These are phyloP conservation scores for western clawed frog (Xenopus tropicalis) DNA, from an alignment of 2,113 vertebrate genomes.

Conservation along the genomic window UCB_Xtro_10.0 CM004448.2:110308001-110308500, in stretches of 20 bases:
- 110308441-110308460: conserved; percentile 9
- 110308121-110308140: no score
- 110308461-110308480: conserved; percentile 12
- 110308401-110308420: conserved; percentile 24
- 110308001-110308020: no score
- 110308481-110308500: neutral
- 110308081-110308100: no score
- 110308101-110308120: no score
- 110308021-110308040: no score
- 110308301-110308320: conserved; percentile 30
- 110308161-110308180: no score
- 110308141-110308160: no score
- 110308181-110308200: neutral
- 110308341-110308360: conserved; percentile 35
- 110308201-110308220: neutral
- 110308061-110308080: no score
- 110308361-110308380: conserved; percentile 23
- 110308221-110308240: conserved; percentile 14
- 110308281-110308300: conserved; percentile 27
- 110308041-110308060: no score
- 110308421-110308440: conserved; percentile 3
- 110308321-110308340: conserved; percentile 24
- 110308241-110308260: conserved; percentile 8
- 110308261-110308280: conserved; percentile 23
- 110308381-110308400: conserved; percentile 33